A percentile compares a stretch with the other conserved stretches of the same genome.
Conservation (phyloP, 2,113 vertebrate genomes). For the Nothoprocta perdicaria region DNA sequence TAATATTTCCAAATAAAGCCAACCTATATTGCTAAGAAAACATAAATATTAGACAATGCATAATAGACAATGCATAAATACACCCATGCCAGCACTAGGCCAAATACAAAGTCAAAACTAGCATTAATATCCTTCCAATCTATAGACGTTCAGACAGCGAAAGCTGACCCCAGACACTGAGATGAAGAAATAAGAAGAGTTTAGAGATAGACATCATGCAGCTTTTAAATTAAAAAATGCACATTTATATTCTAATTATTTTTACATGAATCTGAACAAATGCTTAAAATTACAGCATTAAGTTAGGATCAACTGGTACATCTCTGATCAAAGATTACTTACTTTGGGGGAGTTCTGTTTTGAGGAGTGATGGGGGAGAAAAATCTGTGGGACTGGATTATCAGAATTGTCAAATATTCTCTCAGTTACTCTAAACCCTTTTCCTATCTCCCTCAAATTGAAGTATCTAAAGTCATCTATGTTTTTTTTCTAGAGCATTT, state of each 20-base stretch:
- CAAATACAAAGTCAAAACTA: not conserved
- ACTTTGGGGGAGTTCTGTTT: not conserved
- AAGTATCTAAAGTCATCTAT: not conserved
- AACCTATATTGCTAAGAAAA: slow-evolving; percentile 1
- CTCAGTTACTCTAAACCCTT: not conserved
- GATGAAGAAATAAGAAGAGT: not conserved
- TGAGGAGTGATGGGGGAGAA: not conserved
- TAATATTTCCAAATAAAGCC: not conserved
- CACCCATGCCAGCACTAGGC: not conserved
- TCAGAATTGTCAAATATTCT: not conserved
- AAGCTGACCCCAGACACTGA: not conserved
- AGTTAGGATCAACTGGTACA: not conserved
- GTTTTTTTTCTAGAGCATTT: not conserved
- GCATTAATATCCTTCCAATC: slow-evolving; percentile 11
- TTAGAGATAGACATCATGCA: not conserved
- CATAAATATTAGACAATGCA: not conserved
- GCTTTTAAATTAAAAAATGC: not conserved
- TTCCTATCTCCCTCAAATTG: not conserved
- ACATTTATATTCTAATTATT: not conserved
- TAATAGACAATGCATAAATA: slow-evolving; percentile 23
- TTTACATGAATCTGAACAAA: not conserved
- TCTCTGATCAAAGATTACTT: not conserved
- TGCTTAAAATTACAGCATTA: not conserved
- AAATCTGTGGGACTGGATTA: not conserved
- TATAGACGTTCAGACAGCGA: not conserved